A percentile compares a stretch with the other conserved stretches of the same genome.
Conservation (phyloP, 1,140 invertebrate genomes). For the Ylistrum balloti region DNA sequence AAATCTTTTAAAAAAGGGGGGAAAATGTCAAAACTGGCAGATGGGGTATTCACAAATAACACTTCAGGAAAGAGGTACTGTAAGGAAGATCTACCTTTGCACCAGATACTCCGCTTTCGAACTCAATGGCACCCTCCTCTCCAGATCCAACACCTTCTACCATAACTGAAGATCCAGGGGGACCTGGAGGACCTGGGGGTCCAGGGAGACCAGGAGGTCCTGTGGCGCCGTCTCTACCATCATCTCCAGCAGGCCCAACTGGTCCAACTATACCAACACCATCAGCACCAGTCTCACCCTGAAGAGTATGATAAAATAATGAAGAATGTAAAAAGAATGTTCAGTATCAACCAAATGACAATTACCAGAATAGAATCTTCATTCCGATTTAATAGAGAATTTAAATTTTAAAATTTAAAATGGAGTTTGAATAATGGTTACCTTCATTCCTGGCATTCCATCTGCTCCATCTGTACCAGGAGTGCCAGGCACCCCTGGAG, state of each 20-base stretch:
- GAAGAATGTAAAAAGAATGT: no score
- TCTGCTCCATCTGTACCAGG: not conserved
- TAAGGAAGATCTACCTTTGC: not conserved
- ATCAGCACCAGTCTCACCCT: not conserved
- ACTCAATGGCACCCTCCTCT: not conserved
- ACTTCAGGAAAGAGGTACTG: no score
- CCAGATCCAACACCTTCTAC: not conserved
- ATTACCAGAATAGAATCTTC: no score
- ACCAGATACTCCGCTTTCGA: not conserved
- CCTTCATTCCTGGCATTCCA: constrained; percentile 21
- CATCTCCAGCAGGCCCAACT: not conserved
- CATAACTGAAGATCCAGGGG: not conserved
- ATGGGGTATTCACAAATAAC: no score
- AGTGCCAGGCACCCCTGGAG: not conserved
- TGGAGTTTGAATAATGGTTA: not conserved
- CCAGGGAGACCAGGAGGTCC: not conserved
- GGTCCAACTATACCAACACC: not conserved
- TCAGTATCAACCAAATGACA: no score
- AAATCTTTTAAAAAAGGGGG: no score
- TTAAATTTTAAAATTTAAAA: not conserved
- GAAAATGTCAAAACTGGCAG: no score
- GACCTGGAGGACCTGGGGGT: not conserved
- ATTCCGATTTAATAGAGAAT: not conserved
- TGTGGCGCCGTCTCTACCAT: not conserved
- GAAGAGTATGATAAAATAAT: not conserved